Percentiles rank a stretch among this genome's conserved stretches.
Conservation (phyloP, 1,140 invertebrate species). For the Aphaenogaster ashmeadi region DNA sequence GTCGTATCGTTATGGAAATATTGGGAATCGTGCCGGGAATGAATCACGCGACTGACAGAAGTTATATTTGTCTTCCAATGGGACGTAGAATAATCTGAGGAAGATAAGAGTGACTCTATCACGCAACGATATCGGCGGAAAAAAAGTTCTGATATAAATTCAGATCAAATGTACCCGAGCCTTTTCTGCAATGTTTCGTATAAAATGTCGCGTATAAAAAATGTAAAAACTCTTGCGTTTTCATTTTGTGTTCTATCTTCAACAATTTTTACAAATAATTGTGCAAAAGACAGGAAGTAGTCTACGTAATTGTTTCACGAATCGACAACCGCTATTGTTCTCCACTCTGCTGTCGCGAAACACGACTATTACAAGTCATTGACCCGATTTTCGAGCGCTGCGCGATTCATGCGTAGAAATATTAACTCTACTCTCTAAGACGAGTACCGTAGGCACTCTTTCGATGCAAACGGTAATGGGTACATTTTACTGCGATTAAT, state of each 20-base stretch:
- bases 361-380: constrained; percentile 59
- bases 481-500: constrained; percentile 18
- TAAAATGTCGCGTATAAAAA: background rate
- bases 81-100: constrained; percentile 1
- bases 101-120: constrained; percentile 30
- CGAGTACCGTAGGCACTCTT: background rate
- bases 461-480: constrained; percentile 19
- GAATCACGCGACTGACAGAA: constrained; percentile 40
- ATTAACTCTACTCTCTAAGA: constrained; percentile 26
- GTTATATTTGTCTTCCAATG: constrained; percentile 9
- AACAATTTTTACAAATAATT: constrained; percentile 2
- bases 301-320: constrained; percentile 27
- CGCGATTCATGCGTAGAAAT: constrained; percentile 52
- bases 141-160: background rate
- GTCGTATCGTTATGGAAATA: constrained; percentile 1
- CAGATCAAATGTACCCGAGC: background rate
- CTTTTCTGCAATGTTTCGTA: background rate
- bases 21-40: background rate
- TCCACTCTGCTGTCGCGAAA: constrained; percentile 51
- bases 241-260: background rate
- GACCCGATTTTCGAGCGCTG: constrained; percentile 51
- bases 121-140: background rate
- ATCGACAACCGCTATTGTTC: constrained; percentile 56
- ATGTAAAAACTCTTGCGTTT: background rate
- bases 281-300: constrained; percentile 9